Percentiles rank a stretch among this genome's conserved stretches.
Evolutionary conservation across 1,140 invertebrate genomes (phyloP).

Genomic region (Apis cerana): DNA sequence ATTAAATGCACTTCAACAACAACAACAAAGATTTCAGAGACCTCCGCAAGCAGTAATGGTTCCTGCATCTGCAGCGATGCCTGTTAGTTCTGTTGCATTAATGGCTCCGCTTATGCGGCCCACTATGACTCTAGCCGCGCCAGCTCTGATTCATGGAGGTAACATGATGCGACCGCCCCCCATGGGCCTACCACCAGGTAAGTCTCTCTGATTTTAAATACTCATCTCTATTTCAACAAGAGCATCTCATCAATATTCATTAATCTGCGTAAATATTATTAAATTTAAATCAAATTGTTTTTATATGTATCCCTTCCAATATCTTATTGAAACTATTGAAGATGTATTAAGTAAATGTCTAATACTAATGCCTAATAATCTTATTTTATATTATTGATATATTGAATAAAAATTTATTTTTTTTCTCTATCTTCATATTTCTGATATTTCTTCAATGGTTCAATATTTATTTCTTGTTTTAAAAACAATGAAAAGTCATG

Average conservation of each 20-base stretch:
- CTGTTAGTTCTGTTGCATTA: conserved; percentile 82
- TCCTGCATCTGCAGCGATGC: conserved; percentile 79
- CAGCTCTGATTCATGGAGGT: conserved; percentile 86
- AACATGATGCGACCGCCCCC: conserved; percentile 89
- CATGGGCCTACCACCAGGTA: conserved; percentile 88
- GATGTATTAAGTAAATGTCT: not conserved
- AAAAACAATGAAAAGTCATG: not conserved
- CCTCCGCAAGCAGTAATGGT: conserved; percentile 77
- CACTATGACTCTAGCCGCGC: conserved; percentile 84
- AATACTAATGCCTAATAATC: too few relatives aligned
- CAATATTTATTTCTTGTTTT: conserved; percentile 16
- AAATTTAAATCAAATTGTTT: conserved; percentile 25
- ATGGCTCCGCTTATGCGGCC: conserved; percentile 84
- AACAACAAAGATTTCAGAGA: conserved; percentile 75
- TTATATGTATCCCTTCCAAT: conserved; percentile 5
- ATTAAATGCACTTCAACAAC: conserved; percentile 71
- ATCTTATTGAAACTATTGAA: conserved; percentile 24
- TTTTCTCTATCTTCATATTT: not conserved
- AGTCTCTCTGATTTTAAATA: conserved; percentile 74
- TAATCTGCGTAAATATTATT: conserved; percentile 26
- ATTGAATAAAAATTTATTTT: not conserved
- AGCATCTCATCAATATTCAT: conserved; percentile 18
- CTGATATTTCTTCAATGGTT: conserved; percentile 6
- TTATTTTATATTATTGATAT: not conserved
- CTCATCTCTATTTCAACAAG: conserved; percentile 33